Evolutionary conservation across 1,140 invertebrate species (phyloP).

Genomic region (Caligus rogercresseyi): DNA sequence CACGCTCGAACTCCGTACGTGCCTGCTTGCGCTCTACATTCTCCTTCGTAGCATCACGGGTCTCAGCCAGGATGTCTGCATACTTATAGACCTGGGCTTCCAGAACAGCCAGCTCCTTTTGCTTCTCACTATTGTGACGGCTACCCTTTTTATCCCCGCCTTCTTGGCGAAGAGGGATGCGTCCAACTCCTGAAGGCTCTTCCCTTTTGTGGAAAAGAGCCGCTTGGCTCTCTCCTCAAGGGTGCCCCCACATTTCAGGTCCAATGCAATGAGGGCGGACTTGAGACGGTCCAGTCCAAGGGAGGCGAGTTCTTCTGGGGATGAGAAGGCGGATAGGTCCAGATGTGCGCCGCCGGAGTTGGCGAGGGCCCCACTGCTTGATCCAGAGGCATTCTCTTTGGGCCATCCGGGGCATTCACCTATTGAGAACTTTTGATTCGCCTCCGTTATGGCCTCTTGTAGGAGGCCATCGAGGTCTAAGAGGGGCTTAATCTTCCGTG

Average conservation of each 20-base stretch:
- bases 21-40: conserved; percentile 97
- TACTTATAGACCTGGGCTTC: conserved; percentile 38
- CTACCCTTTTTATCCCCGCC: conserved; percentile 46
- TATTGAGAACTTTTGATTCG: conserved; percentile 65
- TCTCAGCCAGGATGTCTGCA: conserved; percentile 57
- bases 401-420: conserved; percentile 30
- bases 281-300: conserved; percentile 91
- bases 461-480: conserved; percentile 63
- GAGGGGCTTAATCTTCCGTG: conserved; percentile 72
- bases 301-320: conserved; percentile 87
- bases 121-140: conserved; percentile 48
- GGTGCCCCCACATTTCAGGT: conserved; percentile 92
- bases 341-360: conserved; percentile 87
- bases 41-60: conserved; percentile 78
- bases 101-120: conserved; percentile 27
- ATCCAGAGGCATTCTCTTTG: conserved; percentile 54
- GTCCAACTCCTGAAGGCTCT: conserved; percentile 59
- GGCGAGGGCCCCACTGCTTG: conserved; percentile 57
- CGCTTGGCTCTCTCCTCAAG: conserved; percentile 88
- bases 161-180: conserved; percentile 74
- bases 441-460: conserved; percentile 56
- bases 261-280: conserved; percentile 88
- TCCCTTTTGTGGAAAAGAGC: conserved; percentile 86
- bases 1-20: conserved; percentile 77
- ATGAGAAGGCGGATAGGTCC: conserved; percentile 83